Percentiles rank a stretch among this genome's conserved stretches.
phyloP scores from a whole-genome alignment of 1,140 invertebrate genomes.

The Drosophila asahinai region DNA sequence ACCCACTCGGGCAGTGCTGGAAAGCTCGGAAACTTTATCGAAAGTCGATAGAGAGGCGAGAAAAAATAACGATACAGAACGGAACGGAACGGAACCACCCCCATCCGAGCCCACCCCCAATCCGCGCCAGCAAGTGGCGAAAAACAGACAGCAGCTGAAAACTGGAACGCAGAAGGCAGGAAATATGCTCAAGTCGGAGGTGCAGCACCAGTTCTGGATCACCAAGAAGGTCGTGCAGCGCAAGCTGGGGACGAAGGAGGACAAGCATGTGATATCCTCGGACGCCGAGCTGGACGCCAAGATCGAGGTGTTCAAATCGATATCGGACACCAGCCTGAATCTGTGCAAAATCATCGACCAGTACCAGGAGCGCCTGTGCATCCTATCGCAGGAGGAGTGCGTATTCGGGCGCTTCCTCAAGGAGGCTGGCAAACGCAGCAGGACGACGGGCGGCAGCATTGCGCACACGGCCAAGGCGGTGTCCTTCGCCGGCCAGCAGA shows the following conservation, averaged over 20 bases:
- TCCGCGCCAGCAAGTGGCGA: slow-evolving; percentile 24
- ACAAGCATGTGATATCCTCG: slow-evolving; percentile 97
- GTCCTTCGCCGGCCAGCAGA: slow-evolving; percentile 97
- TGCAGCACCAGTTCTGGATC: slow-evolving; percentile 98
- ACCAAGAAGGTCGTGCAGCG: slow-evolving; percentile 97
- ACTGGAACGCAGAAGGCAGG: slow-evolving; percentile 32
- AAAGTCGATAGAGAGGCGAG: slow-evolving; percentile 3
- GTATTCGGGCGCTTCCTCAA: slow-evolving; percentile 97
- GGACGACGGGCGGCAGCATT: slow-evolving; percentile 96
- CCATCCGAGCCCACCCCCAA: slow-evolving; percentile 9
- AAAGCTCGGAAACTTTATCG: not conserved
- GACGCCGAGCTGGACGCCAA: slow-evolving; percentile 99
- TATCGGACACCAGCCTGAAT: slow-evolving; percentile 95
- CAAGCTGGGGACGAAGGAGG: slow-evolving; percentile 98
- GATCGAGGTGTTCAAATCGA: slow-evolving; percentile 97
- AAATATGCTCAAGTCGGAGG: slow-evolving; percentile 85
- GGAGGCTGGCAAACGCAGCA: slow-evolving; percentile 94
- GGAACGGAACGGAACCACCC: slow-evolving; percentile 17
- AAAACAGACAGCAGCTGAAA: slow-evolving; percentile 40
- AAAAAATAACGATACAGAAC: slow-evolving; percentile 29
- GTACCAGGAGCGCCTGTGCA: slow-evolving; percentile 97
- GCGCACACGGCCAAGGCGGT: slow-evolving; percentile 96
- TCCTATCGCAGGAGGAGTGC: slow-evolving; percentile 98
- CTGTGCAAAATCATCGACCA: slow-evolving; percentile 96
- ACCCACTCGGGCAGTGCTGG: not conserved